A percentile compares a stretch with the other conserved stretches of the same genome.
Conservation (phyloP, 2,888 invertebrate species). For the Noctua janthe region DNA sequence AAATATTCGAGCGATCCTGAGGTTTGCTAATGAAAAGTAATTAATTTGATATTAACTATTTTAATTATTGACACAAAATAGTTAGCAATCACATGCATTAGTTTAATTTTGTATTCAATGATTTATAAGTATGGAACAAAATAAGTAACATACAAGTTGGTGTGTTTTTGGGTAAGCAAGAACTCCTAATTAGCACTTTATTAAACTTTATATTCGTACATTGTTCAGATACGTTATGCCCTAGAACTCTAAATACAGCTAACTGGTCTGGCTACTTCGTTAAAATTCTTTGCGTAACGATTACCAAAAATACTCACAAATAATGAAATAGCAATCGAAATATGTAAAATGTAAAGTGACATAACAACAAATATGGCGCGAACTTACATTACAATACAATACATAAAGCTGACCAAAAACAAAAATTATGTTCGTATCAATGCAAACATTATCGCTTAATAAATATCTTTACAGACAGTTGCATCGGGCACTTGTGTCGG, state of each 20-base stretch:
- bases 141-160: not conserved
- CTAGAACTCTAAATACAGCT: conserved; percentile 18
- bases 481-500: conserved; percentile 6
- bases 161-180: not conserved
- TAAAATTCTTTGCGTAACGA: not conserved
- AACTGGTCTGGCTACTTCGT: not conserved
- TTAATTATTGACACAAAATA: conserved; percentile 47
- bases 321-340: conserved; percentile 12
- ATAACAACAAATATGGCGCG: conserved; percentile 13
- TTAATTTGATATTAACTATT: conserved; percentile 18
- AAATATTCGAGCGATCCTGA: conserved; percentile 26
- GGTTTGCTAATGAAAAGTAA: conserved; percentile 35
- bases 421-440: conserved; percentile 10
- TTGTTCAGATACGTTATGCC: not conserved
- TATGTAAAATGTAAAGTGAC: not conserved
- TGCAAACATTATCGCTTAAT: conserved; percentile 21
- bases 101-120: not conserved
- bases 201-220: not conserved
- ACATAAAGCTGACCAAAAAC: conserved; percentile 6
- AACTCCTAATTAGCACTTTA: not conserved
- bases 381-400: conserved; percentile 18
- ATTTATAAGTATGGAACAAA: not conserved
- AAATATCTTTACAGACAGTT: conserved; percentile 24
- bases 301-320: conserved; percentile 16
- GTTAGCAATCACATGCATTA: not conserved